Evolutionary conservation across 2,797 vertebrate genomes (phyloP), one percentile per base, ranked within the genome.

Genomic region (Limnodromus scolopaceus): DNA sequence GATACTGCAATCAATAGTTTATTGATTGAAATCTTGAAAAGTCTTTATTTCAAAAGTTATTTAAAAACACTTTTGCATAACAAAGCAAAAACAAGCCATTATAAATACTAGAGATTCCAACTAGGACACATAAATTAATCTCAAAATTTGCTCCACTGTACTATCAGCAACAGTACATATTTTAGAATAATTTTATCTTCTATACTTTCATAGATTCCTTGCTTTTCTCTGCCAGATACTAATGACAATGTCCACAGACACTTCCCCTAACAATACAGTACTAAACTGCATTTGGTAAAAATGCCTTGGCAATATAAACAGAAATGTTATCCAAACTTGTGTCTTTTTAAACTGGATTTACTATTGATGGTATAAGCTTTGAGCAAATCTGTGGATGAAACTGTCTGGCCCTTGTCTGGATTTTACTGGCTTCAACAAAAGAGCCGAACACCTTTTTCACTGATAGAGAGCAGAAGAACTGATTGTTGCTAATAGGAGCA

Each of bases 401-500:
- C 97, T 98, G 97, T 98, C 98, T 99, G 98, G 97, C 92, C 64
- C 89, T 98, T 98, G 98, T 98, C 98, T 98, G 98, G 97, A 92
- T 98, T 98, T 97, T 78, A 86, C 96, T 90, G 90, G 82, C 95
- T 98, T 94, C 97, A 98, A 98, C 98, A 99, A 99, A 98, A 97
- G 97, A 91, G 55, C 85, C 61, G 96, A 98, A 98, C 98, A 98
- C 97, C 98, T 98, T 98, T 98, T 98, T 97, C 97, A 98, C 87
- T 95, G 92, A 97, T 97, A 97, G 96, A 98, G 89, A 97, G 89
- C 94, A 95, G 69, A 96, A 96, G 70, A 77, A 91, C 10, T 74
- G 58, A 77, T 96, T 68, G 92, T 94, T 68, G 69, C 96, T 98
- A 98, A 98, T 98, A 79, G 81, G 96, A 98, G 96, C 72, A 90